Conservation (phyloP, 2,888 invertebrate genomes). For the Tholera decimalis region DNA sequence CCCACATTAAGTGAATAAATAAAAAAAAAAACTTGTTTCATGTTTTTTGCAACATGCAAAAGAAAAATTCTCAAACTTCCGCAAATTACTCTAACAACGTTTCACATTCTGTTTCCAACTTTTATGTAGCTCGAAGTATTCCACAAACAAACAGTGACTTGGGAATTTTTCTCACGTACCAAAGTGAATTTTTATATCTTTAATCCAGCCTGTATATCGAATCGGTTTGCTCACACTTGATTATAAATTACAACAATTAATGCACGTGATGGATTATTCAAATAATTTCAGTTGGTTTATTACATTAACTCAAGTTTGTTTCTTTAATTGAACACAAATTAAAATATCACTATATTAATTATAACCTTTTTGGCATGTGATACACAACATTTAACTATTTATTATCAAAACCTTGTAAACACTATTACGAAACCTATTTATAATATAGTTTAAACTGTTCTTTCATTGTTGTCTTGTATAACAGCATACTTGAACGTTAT, state of each 20-base stretch:
- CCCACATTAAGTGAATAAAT: slow-evolving; percentile 13
- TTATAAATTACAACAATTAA: slow-evolving; percentile 76
- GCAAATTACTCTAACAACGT: slow-evolving; percentile 41
- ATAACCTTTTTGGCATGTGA: too few species aligned
- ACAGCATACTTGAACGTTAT: too few species aligned
- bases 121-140: slow-evolving; percentile 39
- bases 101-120: slow-evolving; percentile 40
- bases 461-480: too few species aligned
- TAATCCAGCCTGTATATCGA: slow-evolving; percentile 58
- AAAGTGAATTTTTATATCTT: slow-evolving; percentile 61
- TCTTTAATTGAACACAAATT: too few species aligned
- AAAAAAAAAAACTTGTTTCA: not conserved
- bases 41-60: slow-evolving; percentile 26
- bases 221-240: slow-evolving; percentile 62
- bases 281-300: too few species aligned
- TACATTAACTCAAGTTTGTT: too few species aligned
- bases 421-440: too few species aligned
- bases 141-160: slow-evolving; percentile 52
- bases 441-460: too few species aligned
- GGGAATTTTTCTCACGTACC: slow-evolving; percentile 59
- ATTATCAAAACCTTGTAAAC: too few species aligned
- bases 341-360: too few species aligned
- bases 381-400: too few species aligned
- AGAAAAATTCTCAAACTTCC: slow-evolving; percentile 31
- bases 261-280: too few species aligned